Base-by-base conservation (phyloP, 2,797 vertebrate species). In the Merluccius polli region DNA sequence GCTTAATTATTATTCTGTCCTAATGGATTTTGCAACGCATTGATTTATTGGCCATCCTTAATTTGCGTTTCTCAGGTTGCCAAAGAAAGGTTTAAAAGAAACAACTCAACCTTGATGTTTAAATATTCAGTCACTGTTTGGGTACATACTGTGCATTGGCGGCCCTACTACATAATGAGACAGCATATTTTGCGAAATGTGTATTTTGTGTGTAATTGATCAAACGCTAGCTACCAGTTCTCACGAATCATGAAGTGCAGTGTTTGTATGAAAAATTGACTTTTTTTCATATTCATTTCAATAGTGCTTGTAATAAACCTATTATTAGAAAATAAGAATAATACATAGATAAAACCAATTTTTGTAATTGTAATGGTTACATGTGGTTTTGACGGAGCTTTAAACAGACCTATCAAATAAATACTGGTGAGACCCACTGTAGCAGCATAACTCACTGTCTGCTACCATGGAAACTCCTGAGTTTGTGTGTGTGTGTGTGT, bases 1-100 rank as follows among this genome's bases (percentile, higher is more conserved):
- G 59, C 59, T 65, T 65, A 11, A 65, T 65, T 65, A 65, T 11
- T 65, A 65, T 65, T 65, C n/a, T 65, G 59, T 24, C 59, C 59
- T 24, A 65, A 65, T 65, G 59, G 59, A 27, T 65, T 10, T 27
- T 11, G 27, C 59, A 65, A 65, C 11, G 59, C 27, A 65, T 65
- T 65, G 59, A 65, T 65, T 65, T 65, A 65, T 10, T 65, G 59
- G 59, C 24, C 59, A 27, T 65, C 13, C 59, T 27, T 27, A 10
- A 65, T 27, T 65, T 24, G 59, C 8, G 59, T 12, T 65, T 65
- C n/a, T 29, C 59, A 24, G 59, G 59, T 27, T 12, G 59, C 59
- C 59, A 65, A 65, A 65, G 59, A 65, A 27, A 59, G 52, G n/a
- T 24, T 59, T n/a, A 21, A 24, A 59, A 59, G 24, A 59, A 27